Evolutionary conservation across 2,797 vertebrate genomes (phyloP), one percentile per base, ranked within the genome.

Genomic region (Thalassophryne amazonica): DNA sequence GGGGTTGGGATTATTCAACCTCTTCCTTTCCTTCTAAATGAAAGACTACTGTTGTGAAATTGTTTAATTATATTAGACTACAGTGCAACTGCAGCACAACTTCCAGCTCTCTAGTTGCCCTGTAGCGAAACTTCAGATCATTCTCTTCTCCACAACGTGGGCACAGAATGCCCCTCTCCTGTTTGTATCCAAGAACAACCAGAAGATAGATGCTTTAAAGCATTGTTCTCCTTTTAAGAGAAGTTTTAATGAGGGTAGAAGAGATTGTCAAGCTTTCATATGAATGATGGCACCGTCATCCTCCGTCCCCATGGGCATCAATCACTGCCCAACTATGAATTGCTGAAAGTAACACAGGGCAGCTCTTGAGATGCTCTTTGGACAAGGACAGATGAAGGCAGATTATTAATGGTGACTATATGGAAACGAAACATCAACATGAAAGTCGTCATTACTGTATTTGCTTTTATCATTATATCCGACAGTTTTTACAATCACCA

Each of bases 251-350:
- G 64, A 78, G 74, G 70, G 63, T 70, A 56, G 58, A 72, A 50
- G 69, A 65, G 65, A 40, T 62, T 70, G 76, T 80, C 56, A 69
- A 46, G 56, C 48, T 57, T 51, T 42, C 6, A 31, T 53, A 69
- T 88, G 88, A 89, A 73, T 67, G 78, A 90, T 88, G 63, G 74
- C 76, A 63, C 69, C 55, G 60, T 90, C 87, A 76, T 51, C 73
- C 58, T 55, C 61, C 34, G 49, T 60, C 34, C 77, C 56, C 56
- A 57, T 37, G 6, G 37, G 56, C 81, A 90, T 91, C 87, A 83
- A 86, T 90, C 87, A 88, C 50, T 45, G 64, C 55, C 71, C 55
- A 67, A 67, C 71, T 84, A 74, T 64, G 68, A 84, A 86, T 85
- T 77, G 88, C 78, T 73, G 67, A 46, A 74, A 76, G 46, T 71